A percentile compares a stretch with the other conserved stretches of the same genome.
Conservation (phyloP, 2,797 vertebrate genomes). For the Orientallactaga sibirica region DNA sequence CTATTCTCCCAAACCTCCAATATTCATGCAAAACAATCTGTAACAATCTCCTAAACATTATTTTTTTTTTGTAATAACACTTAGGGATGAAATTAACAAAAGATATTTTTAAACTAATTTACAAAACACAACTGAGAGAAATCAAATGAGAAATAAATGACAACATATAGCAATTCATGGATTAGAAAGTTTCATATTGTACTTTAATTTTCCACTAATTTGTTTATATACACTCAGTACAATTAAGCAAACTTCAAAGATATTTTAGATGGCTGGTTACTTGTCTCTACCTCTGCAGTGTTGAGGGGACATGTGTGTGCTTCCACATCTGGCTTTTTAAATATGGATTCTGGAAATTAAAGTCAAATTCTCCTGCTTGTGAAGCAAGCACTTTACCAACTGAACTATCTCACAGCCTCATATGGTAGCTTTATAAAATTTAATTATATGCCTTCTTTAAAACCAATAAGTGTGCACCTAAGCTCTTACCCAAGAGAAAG, state of each 20-base stretch:
- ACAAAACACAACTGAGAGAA: conserved; percentile 23
- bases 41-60: no score
- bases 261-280: background rate
- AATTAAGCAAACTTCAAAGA: background rate
- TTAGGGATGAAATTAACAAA: no score
- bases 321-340: no score
- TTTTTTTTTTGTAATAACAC: no score
- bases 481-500: background rate
- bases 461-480: background rate
- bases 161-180: background rate
- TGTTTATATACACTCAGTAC: background rate
- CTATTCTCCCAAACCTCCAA: no score
- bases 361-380: no score
- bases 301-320: no score
- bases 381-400: no score
- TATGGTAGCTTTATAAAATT: background rate
- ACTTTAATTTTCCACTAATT: background rate
- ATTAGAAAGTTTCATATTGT: background rate
- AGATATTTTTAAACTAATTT: background rate
- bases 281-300: no score
- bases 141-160: background rate
- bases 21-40: no score
- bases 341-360: no score
- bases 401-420: background rate
- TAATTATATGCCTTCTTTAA: background rate